Conservation (phyloP, 2,797 vertebrate genomes). For the Chaetophractus vellerosus region DNA sequence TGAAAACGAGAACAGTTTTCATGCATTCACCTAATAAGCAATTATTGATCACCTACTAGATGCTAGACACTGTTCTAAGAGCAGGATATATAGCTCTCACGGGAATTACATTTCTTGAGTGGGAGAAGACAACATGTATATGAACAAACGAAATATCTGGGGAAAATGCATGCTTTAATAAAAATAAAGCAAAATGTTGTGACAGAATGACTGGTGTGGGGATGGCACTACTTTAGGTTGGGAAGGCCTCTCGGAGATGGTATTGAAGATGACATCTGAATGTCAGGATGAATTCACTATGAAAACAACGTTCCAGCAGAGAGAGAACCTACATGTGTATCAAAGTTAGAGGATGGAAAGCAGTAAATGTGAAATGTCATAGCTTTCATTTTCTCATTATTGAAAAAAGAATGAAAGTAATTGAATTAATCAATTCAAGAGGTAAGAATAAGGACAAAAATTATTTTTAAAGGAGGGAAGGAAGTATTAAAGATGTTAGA, state of each 20-base stretch:
- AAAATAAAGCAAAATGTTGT: not conserved
- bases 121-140: not conserved
- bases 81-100: not conserved
- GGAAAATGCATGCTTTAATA: not conserved
- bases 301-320: not conserved
- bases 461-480: not conserved
- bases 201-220: not conserved
- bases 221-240: too few relatives aligned
- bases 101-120: not conserved
- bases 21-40: not conserved
- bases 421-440: not conserved
- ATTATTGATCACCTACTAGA: not conserved
- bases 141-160: not conserved
- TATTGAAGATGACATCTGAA: not conserved
- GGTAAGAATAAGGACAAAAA: not conserved
- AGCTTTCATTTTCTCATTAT: not conserved
- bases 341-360: not conserved
- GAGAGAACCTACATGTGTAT: not conserved
- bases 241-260: not conserved
- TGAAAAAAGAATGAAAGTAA: constrained; percentile 16
- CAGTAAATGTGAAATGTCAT: not conserved
- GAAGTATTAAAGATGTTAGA: constrained; percentile 8
- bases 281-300: not conserved
- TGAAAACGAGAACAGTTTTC: constrained; percentile 21
- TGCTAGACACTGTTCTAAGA: not conserved